Evolutionary conservation across 2,797 vertebrate species (phyloP).

Genomic region (Lacerta bilineata): DNA sequence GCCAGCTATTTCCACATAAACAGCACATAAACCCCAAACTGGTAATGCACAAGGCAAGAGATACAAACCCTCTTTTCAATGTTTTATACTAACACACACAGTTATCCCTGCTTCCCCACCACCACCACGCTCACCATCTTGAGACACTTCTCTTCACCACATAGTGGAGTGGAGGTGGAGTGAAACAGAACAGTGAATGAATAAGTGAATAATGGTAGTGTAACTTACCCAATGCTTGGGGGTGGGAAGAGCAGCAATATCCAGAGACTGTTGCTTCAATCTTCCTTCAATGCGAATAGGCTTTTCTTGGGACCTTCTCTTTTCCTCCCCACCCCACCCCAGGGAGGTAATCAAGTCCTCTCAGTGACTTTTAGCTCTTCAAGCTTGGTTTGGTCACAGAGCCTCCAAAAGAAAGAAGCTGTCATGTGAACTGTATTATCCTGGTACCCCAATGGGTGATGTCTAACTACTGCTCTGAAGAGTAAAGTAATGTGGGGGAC

Average conservation of each 20-base stretch:
- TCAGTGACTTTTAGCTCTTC: conserved; percentile 57
- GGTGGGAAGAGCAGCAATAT: conserved; percentile 40
- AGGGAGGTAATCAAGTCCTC: conserved; percentile 50
- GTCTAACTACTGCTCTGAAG: conserved; percentile 33
- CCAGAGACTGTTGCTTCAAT: conserved; percentile 53
- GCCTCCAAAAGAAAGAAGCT: conserved; percentile 35
- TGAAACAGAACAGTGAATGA: conserved; percentile 35
- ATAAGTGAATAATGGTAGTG: conserved; percentile 59
- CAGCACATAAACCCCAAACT: not conserved
- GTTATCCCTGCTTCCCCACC: conserved; percentile 54
- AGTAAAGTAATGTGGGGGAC: conserved; percentile 17
- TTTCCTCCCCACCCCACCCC: conserved; percentile 39
- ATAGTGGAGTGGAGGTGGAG: conserved; percentile 51
- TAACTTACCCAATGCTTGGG: conserved; percentile 67
- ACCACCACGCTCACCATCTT: conserved; percentile 46
- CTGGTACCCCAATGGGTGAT: conserved; percentile 44
- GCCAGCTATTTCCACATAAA: not conserved
- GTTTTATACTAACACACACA: not conserved
- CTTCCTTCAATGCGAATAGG: conserved; percentile 33
- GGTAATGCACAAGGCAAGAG: not conserved
- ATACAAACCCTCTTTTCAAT: not conserved
- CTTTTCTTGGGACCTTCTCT: conserved; percentile 9
- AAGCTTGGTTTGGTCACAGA: conserved; percentile 24
- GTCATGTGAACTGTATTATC: conserved; percentile 38
- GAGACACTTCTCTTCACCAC: conserved; percentile 52